A percentile compares a stretch with the other conserved stretches of the same genome.
These are phyloP conservation scores for Siphamia tubifer DNA, from an alignment of 2,113 vertebrate genomes.

Conservation along the genomic window DNA sequence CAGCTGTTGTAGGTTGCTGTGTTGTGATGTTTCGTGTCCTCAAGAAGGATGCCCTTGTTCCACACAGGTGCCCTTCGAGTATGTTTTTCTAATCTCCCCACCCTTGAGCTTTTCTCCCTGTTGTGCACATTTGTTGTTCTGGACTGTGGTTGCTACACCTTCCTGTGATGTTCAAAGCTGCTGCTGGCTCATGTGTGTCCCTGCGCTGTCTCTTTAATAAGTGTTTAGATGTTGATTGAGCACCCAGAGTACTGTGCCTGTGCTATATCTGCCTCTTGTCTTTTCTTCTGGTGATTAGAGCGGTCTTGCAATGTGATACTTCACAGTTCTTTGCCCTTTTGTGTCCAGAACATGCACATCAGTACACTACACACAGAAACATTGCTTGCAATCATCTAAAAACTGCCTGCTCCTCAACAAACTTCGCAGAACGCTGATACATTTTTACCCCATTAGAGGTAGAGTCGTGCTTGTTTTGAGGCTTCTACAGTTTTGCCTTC, in stretches of 20 bases:
- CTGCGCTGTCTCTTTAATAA: not conserved
- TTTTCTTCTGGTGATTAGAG: not conserved
- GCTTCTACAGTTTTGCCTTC: too few species aligned
- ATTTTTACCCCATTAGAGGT: too few species aligned
- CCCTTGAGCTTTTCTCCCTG: not conserved
- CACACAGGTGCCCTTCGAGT: not conserved
- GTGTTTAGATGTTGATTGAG: not conserved
- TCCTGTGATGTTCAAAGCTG: not conserved
- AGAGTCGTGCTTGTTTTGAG: too few species aligned
- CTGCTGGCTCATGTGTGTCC: conserved; percentile 12
- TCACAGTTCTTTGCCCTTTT: not conserved
- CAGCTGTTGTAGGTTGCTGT: not conserved
- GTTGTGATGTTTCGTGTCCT: not conserved
- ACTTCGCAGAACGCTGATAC: too few species aligned
- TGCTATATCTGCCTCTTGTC: not conserved
- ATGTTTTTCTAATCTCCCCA: not conserved
- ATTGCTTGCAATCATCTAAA: not conserved
- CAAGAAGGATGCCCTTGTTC: not conserved
- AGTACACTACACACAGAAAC: not conserved
- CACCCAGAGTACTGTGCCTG: not conserved
- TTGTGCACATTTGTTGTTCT: not conserved
- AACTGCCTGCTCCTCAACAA: too few species aligned
- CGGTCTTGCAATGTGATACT: not conserved
- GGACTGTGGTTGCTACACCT: not conserved
- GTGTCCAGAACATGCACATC: not conserved